Evolutionary conservation across 2,888 invertebrate species (phyloP), one percentile per base, ranked within the genome.

Genomic region (Listrodromus nycthemerus): DNA sequence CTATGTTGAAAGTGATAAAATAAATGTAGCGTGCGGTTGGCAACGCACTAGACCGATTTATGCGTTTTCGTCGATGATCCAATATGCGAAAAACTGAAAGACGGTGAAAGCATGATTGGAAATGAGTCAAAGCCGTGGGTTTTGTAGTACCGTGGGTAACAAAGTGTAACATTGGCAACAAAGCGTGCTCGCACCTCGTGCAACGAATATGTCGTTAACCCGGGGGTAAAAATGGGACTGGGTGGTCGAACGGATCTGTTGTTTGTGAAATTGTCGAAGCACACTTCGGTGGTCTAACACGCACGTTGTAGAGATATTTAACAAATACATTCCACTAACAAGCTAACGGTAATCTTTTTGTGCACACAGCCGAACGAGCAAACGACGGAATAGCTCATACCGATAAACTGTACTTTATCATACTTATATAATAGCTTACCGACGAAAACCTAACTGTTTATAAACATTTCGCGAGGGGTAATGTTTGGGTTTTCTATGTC

Each of bases 131-230:
- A 19, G 21, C 52, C 21, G 8, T 2, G 19, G 21, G 52, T 7
- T 1, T 21, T 8, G 21, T 10, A 21, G 41, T 67, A 19, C 27
- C 10, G 10, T 37, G 63, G 55, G 58, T 67, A 83, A 80, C 80
- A 58, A 69, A 73, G 76, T 83, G 77, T 80, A 52, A 77, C 80
- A 83, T 80, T 77, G 63, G 41, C 27, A 73, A 52, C 61, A 67
- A 61, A 80, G 1, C 21, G 73, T 63, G 69, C 63, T 52, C 48
- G 65, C 41, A 71, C 80, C 27, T 61, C 13, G 55, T 24, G 52
- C 52, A 52, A 52, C 52, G 21, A 2, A 10, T 21, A 52, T 7
- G 52, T 19, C 19, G 21, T 7, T 19, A 52, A 21, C 8, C 52
- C 21, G 8, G 7, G 21, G 21, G 52, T 21, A 19, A 21, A 8